These are phyloP conservation scores for Cosmia pyralina DNA, from an alignment of 2,888 invertebrate species.

Conservation along the genomic window DNA sequence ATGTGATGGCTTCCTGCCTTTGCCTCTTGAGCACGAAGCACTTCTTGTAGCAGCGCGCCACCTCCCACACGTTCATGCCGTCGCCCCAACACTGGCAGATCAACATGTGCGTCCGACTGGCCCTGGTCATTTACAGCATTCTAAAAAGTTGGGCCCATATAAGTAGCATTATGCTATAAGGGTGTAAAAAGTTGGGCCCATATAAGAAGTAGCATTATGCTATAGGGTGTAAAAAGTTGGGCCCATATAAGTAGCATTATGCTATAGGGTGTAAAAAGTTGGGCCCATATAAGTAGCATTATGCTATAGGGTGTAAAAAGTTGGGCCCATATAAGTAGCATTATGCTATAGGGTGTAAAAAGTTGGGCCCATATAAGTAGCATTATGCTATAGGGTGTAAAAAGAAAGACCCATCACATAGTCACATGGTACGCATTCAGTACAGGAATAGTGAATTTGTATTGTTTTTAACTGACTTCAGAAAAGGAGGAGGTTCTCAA, in stretches of 20 bases:
- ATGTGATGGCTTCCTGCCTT: slow-evolving; percentile 74
- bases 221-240: no score
- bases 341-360: no score
- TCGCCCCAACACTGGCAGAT: slow-evolving; percentile 85
- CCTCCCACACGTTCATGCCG: slow-evolving; percentile 86
- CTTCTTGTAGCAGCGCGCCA: slow-evolving; percentile 83
- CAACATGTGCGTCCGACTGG: slow-evolving; percentile 82
- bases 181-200: background rate
- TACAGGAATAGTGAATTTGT: no score
- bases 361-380: no score
- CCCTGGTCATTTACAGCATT: slow-evolving; percentile 66
- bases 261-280: no score
- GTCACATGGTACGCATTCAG: no score
- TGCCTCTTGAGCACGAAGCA: slow-evolving; percentile 79
- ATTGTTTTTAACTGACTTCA: no score
- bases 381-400: background rate
- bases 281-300: no score
- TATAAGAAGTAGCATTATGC: no score
- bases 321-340: no score
- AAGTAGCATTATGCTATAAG: background rate
- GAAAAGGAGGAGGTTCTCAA: no score
- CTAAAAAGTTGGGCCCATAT: background rate
- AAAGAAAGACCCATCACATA: background rate
- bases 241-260: no score
- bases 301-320: background rate